Percentiles rank a stretch among this genome's conserved stretches.
Evolutionary conservation across 2,888 invertebrate genomes (phyloP).

Genomic region (Catocala nupta): DNA sequence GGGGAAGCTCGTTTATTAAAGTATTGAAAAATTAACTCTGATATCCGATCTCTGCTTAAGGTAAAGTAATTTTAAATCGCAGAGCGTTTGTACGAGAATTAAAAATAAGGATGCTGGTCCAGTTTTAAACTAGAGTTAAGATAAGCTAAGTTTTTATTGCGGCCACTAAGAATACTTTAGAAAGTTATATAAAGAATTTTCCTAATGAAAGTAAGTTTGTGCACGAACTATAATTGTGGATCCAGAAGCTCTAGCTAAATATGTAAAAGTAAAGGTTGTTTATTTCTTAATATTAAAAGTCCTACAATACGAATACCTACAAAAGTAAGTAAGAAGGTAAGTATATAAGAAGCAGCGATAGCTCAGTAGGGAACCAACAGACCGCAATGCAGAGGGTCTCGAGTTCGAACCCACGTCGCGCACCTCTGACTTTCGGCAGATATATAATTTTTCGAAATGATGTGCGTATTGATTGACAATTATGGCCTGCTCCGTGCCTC

Average conservation of each 20-base stretch:
- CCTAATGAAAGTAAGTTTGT: constrained; percentile 63
- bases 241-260: background rate
- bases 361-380: too few species aligned
- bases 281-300: too few species aligned
- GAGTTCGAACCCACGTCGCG: too few species aligned
- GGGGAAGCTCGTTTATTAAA: constrained; percentile 68
- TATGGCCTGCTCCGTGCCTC: too few species aligned
- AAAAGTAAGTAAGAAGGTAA: too few species aligned
- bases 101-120: constrained; percentile 77
- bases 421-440: too few species aligned
- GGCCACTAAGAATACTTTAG: constrained; percentile 68
- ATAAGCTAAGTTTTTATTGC: constrained; percentile 77
- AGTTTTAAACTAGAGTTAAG: constrained; percentile 80
- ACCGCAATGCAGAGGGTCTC: too few species aligned
- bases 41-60: constrained; percentile 81
- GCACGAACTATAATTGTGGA: constrained; percentile 35
- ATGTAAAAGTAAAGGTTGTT: too few species aligned
- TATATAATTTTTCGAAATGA: too few species aligned
- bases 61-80: constrained; percentile 83
- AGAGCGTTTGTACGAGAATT: constrained; percentile 76
- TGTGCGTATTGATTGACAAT: too few species aligned
- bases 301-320: too few species aligned
- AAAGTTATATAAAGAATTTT: constrained; percentile 69
- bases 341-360: too few species aligned
- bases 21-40: constrained; percentile 82